phyloP scores from a whole-genome alignment of 2,113 vertebrate genomes.

The Chloropsis hardwickii region DNA sequence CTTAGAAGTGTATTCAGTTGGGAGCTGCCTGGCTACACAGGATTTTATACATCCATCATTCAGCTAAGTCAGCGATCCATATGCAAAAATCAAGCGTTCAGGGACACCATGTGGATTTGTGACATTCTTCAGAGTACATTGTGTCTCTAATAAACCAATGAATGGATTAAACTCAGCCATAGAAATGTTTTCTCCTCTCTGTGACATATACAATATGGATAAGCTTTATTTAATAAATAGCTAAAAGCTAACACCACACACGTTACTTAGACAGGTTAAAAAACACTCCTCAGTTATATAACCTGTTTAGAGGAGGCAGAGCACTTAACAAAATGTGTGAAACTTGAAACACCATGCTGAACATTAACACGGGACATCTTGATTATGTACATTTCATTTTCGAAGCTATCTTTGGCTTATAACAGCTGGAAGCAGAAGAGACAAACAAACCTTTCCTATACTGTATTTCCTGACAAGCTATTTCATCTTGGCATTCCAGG shows the following conservation, averaged over 20 bases:
- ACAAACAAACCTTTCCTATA: neutral
- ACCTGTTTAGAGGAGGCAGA: neutral
- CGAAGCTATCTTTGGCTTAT: neutral
- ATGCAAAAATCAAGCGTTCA: slow-evolving; percentile 70
- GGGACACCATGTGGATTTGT: slow-evolving; percentile 70
- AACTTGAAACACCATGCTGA: neutral
- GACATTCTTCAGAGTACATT: slow-evolving; percentile 70
- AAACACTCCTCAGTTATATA: neutral
- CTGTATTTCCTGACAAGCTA: slow-evolving; percentile 4
- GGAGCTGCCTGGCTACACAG: slow-evolving; percentile 71
- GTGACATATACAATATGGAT: neutral
- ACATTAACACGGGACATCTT: neutral
- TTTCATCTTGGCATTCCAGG: slow-evolving; percentile 21
- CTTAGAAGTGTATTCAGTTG: slow-evolving; percentile 68
- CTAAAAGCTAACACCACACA: neutral
- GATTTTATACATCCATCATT: slow-evolving; percentile 73
- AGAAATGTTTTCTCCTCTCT: neutral
- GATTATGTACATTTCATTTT: neutral
- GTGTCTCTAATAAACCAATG: slow-evolving; percentile 67
- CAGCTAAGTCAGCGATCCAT: slow-evolving; percentile 74
- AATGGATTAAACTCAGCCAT: slow-evolving; percentile 59
- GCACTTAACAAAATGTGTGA: neutral
- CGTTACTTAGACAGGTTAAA: neutral
- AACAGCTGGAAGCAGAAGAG: neutral
- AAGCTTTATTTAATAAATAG: slow-evolving; percentile 23